Conservation (phyloP, 2,888 invertebrate genomes). For the Nezara viridula region DNA sequence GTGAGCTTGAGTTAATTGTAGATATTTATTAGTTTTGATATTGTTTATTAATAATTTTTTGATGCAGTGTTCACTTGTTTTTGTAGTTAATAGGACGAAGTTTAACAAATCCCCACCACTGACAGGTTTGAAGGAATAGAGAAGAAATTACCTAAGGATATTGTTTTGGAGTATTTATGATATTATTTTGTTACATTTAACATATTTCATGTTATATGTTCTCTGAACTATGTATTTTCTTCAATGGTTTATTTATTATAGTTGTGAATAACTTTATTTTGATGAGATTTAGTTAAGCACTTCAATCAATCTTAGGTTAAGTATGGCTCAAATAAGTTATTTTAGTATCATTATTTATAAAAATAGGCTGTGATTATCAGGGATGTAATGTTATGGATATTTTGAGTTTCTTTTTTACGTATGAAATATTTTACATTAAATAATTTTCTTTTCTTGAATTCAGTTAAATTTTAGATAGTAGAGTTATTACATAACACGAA, state of each 20-base stretch:
- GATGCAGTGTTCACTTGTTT: not conserved
- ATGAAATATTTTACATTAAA: not conserved
- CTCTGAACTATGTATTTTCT: not conserved
- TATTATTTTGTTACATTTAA: not conserved
- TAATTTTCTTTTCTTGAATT: not conserved
- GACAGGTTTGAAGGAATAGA: not conserved
- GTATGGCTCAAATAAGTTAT: not conserved
- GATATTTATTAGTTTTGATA: not conserved
- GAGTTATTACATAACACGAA: too few relatives aligned
- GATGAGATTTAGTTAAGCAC: not conserved
- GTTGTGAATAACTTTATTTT: not conserved
- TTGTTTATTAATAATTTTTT: not conserved
- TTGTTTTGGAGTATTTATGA: not conserved
- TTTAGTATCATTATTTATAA: not conserved
- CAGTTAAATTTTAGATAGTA: too few relatives aligned
- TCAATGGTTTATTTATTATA: not conserved
- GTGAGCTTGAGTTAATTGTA: not conserved
- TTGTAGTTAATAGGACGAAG: not conserved
- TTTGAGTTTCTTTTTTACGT: not conserved
- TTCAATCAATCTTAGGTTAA: not conserved
- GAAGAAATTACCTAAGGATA: not conserved
- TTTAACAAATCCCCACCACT: not conserved
- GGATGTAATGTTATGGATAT: conserved; percentile 41
- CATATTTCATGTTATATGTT: too few relatives aligned
- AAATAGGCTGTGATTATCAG: conserved; percentile 27